Percentiles rank a stretch among this genome's conserved stretches.
These are phyloP conservation scores for Syngnathus rostellatus DNA, from an alignment of 2,797 vertebrate genomes.

Conservation along the genomic window DNA sequence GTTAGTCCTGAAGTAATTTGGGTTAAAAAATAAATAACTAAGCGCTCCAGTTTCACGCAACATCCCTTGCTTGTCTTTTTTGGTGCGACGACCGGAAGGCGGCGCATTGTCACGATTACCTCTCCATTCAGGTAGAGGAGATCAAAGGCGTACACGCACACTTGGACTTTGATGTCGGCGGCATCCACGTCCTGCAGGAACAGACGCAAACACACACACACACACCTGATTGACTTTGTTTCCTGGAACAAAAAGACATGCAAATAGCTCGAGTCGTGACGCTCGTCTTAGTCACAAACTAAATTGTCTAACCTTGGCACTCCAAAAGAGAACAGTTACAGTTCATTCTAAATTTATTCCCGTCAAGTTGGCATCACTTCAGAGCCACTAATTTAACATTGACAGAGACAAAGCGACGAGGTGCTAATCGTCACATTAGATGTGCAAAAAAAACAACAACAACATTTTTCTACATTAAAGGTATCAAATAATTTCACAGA, in stretches of 20 bases:
- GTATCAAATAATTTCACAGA: not conserved
- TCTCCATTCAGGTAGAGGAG: conserved; percentile 86
- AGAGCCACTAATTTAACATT: not conserved
- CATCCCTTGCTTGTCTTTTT: no score
- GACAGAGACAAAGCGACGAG: no score
- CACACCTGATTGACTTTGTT: conserved; percentile 17
- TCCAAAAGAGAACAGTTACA: conserved; percentile 44
- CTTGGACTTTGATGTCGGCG: conserved; percentile 84
- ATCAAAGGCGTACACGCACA: conserved; percentile 88
- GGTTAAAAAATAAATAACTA: no score
- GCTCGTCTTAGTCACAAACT: conserved; percentile 39
- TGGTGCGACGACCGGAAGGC: not conserved
- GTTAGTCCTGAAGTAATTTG: no score
- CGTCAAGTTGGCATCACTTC: conserved; percentile 12
- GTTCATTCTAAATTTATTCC: conserved; percentile 36
- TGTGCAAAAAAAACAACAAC: not conserved
- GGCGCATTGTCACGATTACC: conserved; percentile 53
- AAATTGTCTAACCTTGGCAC: conserved; percentile 36
- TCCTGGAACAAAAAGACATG: conserved; percentile 36
- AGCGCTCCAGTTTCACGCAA: no score
- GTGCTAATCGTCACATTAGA: not conserved
- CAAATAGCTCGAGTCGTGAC: conserved; percentile 23
- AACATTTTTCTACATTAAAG: not conserved
- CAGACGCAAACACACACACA: conserved; percentile 8
- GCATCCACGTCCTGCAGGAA: conserved; percentile 79